phyloP scores from a whole-genome alignment of 2,888 invertebrate species.

The Spisula solida region DNA sequence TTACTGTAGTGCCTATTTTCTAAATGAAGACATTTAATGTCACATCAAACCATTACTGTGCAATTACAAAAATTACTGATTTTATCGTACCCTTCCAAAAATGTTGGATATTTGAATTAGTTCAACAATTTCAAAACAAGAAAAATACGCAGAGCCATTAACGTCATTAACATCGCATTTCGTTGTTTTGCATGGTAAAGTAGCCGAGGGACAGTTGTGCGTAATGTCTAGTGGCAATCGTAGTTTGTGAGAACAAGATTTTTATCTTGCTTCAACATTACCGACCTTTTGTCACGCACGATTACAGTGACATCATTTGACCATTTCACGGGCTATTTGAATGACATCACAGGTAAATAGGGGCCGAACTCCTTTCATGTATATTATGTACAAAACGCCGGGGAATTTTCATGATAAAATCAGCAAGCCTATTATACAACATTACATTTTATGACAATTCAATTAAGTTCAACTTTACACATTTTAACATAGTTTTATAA shows the following conservation, averaged over 20 bases:
- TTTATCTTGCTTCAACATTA: conserved; percentile 49
- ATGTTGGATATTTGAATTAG: conserved; percentile 42
- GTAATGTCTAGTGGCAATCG: not conserved
- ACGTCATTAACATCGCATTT: conserved; percentile 24
- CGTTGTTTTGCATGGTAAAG: conserved; percentile 25
- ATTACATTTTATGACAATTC: conserved; percentile 53
- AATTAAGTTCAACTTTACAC: conserved; percentile 36
- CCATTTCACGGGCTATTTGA: conserved; percentile 40
- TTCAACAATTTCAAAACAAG: not conserved
- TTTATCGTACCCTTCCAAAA: conserved; percentile 46
- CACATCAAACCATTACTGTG: not conserved
- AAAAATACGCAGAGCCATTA: conserved; percentile 29
- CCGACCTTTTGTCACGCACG: conserved; percentile 41
- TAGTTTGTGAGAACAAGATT: conserved; percentile 42
- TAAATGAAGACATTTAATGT: conserved; percentile 17
- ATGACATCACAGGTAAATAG: conserved; percentile 37
- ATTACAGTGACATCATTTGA: conserved; percentile 44
- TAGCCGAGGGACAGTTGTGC: conserved; percentile 36
- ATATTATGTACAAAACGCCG: conserved; percentile 26
- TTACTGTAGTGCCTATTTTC: not conserved
- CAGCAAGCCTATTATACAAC: conserved; percentile 50
- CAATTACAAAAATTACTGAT: conserved; percentile 28
- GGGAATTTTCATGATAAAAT: conserved; percentile 52
- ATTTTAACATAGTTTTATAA: not conserved
- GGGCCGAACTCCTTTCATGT: conserved; percentile 41